Evolutionary conservation across 2,113 vertebrate genomes (phyloP), one percentile per base, ranked within the genome.

Genomic region (Benitochromis conjunctus): DNA sequence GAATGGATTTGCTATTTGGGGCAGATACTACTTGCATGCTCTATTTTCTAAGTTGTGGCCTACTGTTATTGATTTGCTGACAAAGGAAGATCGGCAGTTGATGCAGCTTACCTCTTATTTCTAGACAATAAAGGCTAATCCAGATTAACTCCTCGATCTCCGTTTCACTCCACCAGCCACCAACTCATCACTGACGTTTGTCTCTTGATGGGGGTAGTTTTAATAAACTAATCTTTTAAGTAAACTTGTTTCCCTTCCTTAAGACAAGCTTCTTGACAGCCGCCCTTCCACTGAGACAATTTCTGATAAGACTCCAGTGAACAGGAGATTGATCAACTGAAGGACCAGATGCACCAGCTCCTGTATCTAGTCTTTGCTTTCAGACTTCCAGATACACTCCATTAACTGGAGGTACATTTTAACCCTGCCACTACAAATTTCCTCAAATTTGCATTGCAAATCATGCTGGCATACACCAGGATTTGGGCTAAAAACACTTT

Each of bases 221-320:
- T 66, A 21, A 66, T 66, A 41, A 66, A 66, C 4, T 3, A 0
- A 0, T 21, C 19, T 38, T 64, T 38, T 64, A 64, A 8, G 19
- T 21, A 64, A 64, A 64, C 31, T 64, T 41, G 62, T 9, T n/a
- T 41, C 62, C 12, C 36, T 66, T 66, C 7, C 11, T 41, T 14
- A 66, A 24, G 36, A 41, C 19, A 41, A 24, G 36, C n/a, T 24
- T 66, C 36, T 41, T 21, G 60, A 66, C 60, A 38, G 60, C 6
- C 0, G 41, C 14, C 11, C 36, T 66, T 66, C 12, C 36, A 41
- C 62, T 14, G 0, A 66, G 36, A 66, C 0, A 0, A 66, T 14
- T 66, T 66, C 0, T 66, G 36, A 66, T 41, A 9, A 41, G 0
- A 11, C 12, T 66, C 41, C 36, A 66, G 36, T 41, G 36, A 9